Evolutionary conservation across 2,113 vertebrate genomes (phyloP).

Genomic region (Cyprinus carpio): DNA sequence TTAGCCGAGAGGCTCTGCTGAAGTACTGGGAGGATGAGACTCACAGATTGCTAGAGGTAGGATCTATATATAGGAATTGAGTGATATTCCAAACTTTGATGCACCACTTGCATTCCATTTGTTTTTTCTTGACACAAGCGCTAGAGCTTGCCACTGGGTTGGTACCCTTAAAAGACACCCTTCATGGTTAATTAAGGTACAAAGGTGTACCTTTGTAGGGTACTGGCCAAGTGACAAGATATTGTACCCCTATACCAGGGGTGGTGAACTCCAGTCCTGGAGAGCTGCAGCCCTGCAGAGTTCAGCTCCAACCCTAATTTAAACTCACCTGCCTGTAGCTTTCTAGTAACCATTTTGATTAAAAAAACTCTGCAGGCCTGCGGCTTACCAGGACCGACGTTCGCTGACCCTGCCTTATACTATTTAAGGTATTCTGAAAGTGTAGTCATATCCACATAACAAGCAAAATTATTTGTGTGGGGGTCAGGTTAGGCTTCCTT

Average conservation of each 20-base stretch:
- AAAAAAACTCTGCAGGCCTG: too few relatives aligned
- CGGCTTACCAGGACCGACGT: too few relatives aligned
- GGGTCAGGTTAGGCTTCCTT: not conserved
- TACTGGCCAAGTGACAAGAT: not conserved
- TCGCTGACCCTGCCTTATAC: too few relatives aligned
- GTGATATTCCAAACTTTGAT: not conserved
- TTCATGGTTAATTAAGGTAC: not conserved
- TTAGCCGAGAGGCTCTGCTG: conserved; percentile 85
- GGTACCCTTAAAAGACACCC: not conserved
- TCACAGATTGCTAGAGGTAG: conserved; percentile 77
- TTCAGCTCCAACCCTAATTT: too few relatives aligned
- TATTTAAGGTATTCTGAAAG: not conserved
- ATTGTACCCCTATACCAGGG: not conserved
- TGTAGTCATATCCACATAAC: not conserved
- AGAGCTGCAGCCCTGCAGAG: too few relatives aligned
- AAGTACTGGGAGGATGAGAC: conserved; percentile 91
- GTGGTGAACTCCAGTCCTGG: too few relatives aligned
- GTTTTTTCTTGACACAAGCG: not conserved
- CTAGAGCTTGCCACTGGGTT: too few relatives aligned
- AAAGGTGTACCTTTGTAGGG: not conserved
- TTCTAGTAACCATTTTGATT: too few relatives aligned
- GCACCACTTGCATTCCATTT: not conserved
- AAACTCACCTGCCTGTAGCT: too few relatives aligned
- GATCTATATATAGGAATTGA: conserved; percentile 32
- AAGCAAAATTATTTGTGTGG: not conserved